Conservation (phyloP, 2,797 vertebrate species). For the Tympanoctomys barrerae region DNA sequence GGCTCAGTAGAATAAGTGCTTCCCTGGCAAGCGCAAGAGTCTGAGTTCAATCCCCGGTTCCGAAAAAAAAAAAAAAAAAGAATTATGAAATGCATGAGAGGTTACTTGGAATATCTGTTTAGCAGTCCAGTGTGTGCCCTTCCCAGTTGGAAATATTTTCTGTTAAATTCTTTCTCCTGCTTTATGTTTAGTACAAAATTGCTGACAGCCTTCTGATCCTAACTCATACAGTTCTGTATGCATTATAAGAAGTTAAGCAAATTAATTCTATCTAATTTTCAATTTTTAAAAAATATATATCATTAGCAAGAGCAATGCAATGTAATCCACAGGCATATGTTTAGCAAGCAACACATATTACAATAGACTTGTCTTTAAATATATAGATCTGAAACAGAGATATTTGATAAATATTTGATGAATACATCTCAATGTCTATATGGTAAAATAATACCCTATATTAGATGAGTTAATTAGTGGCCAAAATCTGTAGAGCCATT, state of each 20-base stretch:
- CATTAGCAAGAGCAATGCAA: slow-evolving; percentile 9
- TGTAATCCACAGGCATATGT: not conserved
- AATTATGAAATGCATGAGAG: not conserved
- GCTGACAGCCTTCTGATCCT: not conserved
- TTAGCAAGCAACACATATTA: slow-evolving; percentile 70
- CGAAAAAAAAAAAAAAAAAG: not conserved
- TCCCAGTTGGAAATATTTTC: not conserved
- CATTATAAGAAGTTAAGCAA: slow-evolving; percentile 53
- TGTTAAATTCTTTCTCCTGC: not conserved
- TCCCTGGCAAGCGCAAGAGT: too few relatives aligned
- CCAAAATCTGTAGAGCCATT: slow-evolving; percentile 19
- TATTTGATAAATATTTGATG: slow-evolving; percentile 67
- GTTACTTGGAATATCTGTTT: not conserved
- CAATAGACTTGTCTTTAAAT: slow-evolving; percentile 33
- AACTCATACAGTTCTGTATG: not conserved
- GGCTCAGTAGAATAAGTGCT: too few relatives aligned
- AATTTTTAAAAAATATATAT: slow-evolving; percentile 46
- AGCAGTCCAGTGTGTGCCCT: not conserved
- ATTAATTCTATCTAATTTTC: slow-evolving; percentile 59
- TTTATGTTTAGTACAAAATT: not conserved
- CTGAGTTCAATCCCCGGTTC: too few relatives aligned
- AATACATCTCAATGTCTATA: slow-evolving; percentile 64
- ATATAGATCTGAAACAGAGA: not conserved
- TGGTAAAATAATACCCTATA: not conserved
- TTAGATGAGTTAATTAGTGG: slow-evolving; percentile 60